Evolutionary conservation across 35 echinoderm and acorn worm genomes (phyloP).

Genomic region (Heliocidaris tuberculata): DNA sequence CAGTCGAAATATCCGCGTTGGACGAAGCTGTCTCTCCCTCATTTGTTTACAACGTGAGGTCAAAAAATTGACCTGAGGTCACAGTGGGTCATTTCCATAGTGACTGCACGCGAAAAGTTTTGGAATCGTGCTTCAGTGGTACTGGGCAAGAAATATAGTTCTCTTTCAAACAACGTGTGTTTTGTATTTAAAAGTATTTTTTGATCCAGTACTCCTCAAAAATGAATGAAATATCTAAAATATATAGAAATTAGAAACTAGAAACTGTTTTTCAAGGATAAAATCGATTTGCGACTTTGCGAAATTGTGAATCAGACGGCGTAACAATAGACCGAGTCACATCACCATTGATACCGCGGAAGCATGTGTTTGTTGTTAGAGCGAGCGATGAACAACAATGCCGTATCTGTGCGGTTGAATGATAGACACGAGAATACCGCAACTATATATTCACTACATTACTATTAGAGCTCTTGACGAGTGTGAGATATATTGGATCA

Average conservation of each 20-base stretch:
- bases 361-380: constrained; percentile 42
- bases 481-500: not conserved
- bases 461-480: not conserved
- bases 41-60: not conserved
- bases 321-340: constrained; percentile 20
- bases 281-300: not conserved
- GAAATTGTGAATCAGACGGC: not conserved
- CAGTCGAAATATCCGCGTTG: too few species aligned
- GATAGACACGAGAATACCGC: not conserved
- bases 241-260: too few species aligned
- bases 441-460: not conserved
- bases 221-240: not conserved
- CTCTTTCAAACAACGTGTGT: not conserved
- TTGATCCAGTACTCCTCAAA: not conserved
- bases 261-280: not conserved
- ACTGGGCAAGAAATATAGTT: not conserved
- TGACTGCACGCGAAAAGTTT: not conserved
- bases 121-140: not conserved
- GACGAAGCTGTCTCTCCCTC: too few species aligned
- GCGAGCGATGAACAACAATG: not conserved
- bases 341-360: constrained; percentile 37
- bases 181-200: not conserved
- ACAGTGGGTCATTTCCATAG: constrained; percentile 28
- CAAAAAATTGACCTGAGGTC: not conserved
- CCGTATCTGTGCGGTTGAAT: not conserved